phyloP scores from a whole-genome alignment of 2,888 invertebrate genomes.

The Cryptus armator region DNA sequence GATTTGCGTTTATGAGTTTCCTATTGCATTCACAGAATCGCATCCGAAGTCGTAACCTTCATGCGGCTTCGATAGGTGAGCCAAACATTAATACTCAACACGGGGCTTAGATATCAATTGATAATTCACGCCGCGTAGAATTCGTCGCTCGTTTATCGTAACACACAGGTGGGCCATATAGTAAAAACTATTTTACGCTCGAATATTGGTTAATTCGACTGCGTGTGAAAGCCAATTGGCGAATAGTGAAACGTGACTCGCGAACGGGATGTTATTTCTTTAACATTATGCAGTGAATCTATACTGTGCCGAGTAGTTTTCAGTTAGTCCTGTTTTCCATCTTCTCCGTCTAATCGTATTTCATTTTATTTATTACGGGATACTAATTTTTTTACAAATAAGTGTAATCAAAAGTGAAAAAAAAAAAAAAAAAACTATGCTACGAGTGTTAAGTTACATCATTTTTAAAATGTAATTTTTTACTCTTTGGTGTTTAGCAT shows the following conservation, averaged over 20 bases:
- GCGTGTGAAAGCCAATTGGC: constrained; percentile 21
- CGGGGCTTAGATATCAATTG: constrained; percentile 22
- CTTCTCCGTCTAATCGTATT: neutral
- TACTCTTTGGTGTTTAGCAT: too few species aligned
- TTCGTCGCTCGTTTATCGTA: constrained; percentile 32
- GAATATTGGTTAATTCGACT: neutral
- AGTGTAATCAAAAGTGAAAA: too few species aligned
- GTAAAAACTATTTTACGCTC: constrained; percentile 15
- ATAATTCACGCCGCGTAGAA: constrained; percentile 52
- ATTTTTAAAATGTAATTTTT: too few species aligned
- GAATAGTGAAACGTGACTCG: neutral
- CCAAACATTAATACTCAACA: constrained; percentile 40
- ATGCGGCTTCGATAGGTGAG: constrained; percentile 16
- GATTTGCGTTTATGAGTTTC: constrained; percentile 52
- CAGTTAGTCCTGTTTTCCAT: neutral
- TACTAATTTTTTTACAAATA: neutral
- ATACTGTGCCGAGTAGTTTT: neutral
- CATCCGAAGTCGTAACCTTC: constrained; percentile 52
- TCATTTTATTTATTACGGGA: neutral
- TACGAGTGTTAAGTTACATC: too few species aligned
- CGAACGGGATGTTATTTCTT: neutral
- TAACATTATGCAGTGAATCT: neutral
- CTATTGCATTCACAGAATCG: constrained; percentile 20
- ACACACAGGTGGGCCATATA: neutral
- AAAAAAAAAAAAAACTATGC: too few species aligned